Conservation (phyloP, 2,797 vertebrate genomes). For the Alca torda region DNA sequence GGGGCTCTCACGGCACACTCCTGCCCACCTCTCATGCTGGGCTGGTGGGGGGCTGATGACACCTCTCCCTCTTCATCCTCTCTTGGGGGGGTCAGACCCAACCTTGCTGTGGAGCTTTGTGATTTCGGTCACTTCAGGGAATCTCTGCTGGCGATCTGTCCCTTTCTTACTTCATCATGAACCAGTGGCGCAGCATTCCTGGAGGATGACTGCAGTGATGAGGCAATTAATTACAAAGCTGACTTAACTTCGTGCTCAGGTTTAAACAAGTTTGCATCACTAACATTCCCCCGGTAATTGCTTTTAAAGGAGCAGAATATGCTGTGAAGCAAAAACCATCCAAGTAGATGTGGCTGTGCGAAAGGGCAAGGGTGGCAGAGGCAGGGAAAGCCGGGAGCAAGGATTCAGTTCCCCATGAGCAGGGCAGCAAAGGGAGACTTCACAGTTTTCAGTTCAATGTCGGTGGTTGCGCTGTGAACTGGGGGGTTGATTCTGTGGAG, state of each 20-base stretch:
- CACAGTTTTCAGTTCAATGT: rapidly evolving
- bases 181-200: conserved; percentile 58
- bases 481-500: not conserved
- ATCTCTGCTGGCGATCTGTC: not conserved
- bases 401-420: not conserved
- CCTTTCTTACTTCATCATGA: not conserved
- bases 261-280: conserved; percentile 70
- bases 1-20: rapidly evolving
- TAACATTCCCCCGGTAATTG: conserved; percentile 26
- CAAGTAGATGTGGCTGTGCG: rapidly evolving
- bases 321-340: not conserved
- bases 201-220: conserved; percentile 49
- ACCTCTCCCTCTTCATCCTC: not conserved
- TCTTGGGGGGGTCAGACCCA: not conserved
- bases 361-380: not conserved
- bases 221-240: conserved; percentile 67
- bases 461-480: not conserved
- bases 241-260: conserved; percentile 52
- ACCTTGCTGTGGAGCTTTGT: not conserved
- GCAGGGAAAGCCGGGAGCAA: not conserved
- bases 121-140: not conserved
- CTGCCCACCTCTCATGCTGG: not conserved
- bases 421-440: not conserved
- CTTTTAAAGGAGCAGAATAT: conserved; percentile 6
- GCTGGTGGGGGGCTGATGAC: rapidly evolving